A percentile compares a stretch with the other conserved stretches of the same genome.
Conservation (phyloP, 2,797 vertebrate genomes). For the Poecile montanus region DNA sequence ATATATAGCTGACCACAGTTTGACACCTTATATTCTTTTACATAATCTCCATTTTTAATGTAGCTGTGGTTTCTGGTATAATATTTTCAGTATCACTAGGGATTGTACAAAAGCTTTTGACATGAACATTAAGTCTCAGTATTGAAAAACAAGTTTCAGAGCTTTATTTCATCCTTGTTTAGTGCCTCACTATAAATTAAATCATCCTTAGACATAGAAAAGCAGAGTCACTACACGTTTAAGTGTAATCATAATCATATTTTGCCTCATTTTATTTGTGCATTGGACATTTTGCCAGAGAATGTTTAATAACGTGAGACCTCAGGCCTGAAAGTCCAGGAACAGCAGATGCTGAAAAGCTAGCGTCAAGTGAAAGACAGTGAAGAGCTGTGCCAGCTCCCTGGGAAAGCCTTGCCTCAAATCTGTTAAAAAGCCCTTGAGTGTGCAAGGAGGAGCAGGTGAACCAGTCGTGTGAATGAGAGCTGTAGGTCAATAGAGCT, state of each 20-base stretch:
- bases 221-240: not conserved
- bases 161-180: not conserved
- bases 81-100: not conserved
- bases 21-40: not conserved
- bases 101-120: not conserved
- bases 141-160: not conserved
- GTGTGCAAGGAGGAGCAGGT: not conserved
- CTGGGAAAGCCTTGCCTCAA: not conserved
- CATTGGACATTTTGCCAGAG: not conserved
- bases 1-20: not conserved
- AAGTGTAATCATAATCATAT: not conserved
- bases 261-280: not conserved
- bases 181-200: not conserved
- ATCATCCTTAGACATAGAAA: not conserved
- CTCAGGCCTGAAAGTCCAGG: not conserved
- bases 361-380: not conserved
- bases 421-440: not conserved
- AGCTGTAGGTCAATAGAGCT: not conserved
- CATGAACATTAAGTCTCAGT: not conserved
- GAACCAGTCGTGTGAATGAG: not conserved
- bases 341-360: not conserved
- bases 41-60: not conserved
- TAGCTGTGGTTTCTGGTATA: not conserved
- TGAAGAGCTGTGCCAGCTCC: not conserved
- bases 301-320: accelerated